phyloP scores from a whole-genome alignment of 2,113 vertebrate species.

The Camelus bactrianus region DNA sequence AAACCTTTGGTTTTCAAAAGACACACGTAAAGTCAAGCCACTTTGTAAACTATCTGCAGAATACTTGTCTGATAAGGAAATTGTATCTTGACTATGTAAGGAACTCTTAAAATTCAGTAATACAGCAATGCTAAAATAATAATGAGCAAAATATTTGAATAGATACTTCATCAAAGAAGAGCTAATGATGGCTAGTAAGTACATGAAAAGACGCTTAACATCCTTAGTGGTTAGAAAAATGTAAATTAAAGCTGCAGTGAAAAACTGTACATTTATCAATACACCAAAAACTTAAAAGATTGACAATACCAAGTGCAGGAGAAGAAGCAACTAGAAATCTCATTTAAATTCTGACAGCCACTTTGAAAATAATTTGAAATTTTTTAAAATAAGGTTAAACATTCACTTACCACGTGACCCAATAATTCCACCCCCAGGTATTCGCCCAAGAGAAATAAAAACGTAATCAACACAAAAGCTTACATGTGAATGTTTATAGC shows the following conservation, averaged over 20 bases:
- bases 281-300: background rate
- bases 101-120: background rate
- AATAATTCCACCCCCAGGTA: background rate
- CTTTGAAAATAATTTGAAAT: conserved; percentile 7
- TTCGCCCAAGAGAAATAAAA: conserved; percentile 40
- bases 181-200: background rate
- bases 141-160: conserved; percentile 31
- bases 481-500: background rate
- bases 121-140: background rate
- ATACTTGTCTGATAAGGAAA: background rate
- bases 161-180: background rate
- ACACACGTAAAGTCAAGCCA: background rate
- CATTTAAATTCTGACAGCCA: background rate
- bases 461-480: background rate
- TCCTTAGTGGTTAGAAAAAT: background rate
- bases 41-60: background rate
- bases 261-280: background rate
- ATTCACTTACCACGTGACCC: background rate
- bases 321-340: background rate
- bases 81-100: background rate
- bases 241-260: background rate
- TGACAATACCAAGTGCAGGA: background rate
- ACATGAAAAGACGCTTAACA: background rate
- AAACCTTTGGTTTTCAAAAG: background rate
- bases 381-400: background rate